Conservation (phyloP, 2,888 invertebrate genomes). For the Erebia epiphron region DNA sequence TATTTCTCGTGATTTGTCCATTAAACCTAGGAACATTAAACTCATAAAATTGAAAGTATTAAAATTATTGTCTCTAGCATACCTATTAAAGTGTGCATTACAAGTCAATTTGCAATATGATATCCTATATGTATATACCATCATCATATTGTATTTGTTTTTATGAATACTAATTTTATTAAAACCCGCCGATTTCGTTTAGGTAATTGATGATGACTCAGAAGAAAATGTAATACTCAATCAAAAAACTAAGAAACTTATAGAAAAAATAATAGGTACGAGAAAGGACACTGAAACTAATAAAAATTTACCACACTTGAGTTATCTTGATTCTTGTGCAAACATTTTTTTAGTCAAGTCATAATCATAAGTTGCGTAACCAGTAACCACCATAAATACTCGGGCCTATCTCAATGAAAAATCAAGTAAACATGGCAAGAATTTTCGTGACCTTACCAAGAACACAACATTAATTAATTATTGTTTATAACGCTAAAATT, state of each 20-base stretch:
- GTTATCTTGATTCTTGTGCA: too few species aligned
- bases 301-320: too few species aligned
- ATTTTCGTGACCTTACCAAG: background rate
- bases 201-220: too few species aligned
- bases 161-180: too few species aligned
- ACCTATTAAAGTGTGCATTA: background rate
- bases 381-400: background rate
- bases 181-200: too few species aligned
- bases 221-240: too few species aligned
- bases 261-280: too few species aligned
- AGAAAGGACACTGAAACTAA: too few species aligned
- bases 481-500: background rate
- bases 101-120: background rate
- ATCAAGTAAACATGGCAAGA: background rate
- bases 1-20: conserved; percentile 8
- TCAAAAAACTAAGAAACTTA: too few species aligned
- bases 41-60: conserved; percentile 39
- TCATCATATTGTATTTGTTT: too few species aligned
- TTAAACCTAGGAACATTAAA: conserved; percentile 17
- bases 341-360: background rate
- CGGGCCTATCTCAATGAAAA: background rate
- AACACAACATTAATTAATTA: background rate
- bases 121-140: background rate
- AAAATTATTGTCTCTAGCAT: conserved; percentile 15
- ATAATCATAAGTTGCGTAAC: background rate